Conservation (phyloP, 2,797 vertebrate genomes). For the Sebastes flavidus region DNA sequence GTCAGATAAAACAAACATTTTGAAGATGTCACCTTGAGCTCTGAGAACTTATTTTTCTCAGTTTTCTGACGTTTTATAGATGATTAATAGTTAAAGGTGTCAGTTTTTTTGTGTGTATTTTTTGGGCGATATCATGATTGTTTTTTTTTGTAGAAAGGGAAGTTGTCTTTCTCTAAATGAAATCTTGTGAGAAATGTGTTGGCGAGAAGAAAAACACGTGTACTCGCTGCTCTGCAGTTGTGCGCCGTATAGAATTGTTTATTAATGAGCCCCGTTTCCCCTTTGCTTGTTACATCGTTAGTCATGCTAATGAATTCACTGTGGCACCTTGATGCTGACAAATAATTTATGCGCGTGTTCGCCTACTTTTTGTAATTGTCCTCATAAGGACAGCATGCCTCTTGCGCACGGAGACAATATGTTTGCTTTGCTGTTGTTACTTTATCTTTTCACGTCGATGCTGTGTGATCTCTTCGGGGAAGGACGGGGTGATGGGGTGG, state of each 20-base stretch:
- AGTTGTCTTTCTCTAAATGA: not conserved
- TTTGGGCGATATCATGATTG: not conserved
- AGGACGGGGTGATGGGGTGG: not conserved
- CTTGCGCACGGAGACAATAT: constrained; percentile 18
- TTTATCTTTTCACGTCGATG: constrained; percentile 24
- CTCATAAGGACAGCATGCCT: constrained; percentile 11
- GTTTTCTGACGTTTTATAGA: not conserved
- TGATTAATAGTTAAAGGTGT: not conserved
- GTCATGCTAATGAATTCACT: constrained; percentile 48
- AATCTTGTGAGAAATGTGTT: not conserved
- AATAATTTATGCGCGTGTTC: constrained; percentile 34
- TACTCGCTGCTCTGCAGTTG: not conserved
- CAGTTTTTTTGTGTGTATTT: not conserved
- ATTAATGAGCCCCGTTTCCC: constrained; percentile 22
- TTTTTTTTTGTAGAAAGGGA: not conserved
- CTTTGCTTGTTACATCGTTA: constrained; percentile 34
- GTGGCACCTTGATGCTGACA: constrained; percentile 45
- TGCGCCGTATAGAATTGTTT: not conserved
- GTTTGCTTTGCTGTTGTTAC: constrained; percentile 10
- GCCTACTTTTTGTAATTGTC: constrained; percentile 30
- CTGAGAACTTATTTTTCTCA: not conserved
- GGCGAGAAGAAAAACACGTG: not conserved
- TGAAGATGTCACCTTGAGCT: no score
- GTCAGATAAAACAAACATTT: no score
- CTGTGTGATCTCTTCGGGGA: constrained; percentile 24